These are phyloP conservation scores for Argopecten irradians DNA, from an alignment of 1,140 invertebrate genomes.

Conservation along the genomic window DNA sequence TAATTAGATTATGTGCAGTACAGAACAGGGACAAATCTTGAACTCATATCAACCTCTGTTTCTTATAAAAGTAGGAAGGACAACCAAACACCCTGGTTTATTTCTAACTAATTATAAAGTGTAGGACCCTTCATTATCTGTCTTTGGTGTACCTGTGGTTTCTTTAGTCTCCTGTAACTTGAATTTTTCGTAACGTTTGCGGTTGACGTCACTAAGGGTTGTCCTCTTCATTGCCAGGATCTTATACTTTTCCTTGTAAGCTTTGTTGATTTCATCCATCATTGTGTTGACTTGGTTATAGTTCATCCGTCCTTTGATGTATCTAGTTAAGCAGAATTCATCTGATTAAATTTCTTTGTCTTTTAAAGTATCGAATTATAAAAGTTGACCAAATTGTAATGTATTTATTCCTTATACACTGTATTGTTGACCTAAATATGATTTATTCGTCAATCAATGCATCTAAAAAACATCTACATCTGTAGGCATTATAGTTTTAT, in stretches of 20 bases:
- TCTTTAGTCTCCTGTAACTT: slow-evolving; percentile 70
- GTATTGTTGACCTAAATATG: no score
- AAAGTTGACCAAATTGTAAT: no score
- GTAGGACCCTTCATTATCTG: neutral
- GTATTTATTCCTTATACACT: no score
- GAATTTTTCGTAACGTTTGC: slow-evolving; percentile 64
- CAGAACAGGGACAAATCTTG: neutral
- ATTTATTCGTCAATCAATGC: no score
- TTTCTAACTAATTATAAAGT: no score
- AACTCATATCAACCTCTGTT: neutral
- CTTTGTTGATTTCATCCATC: slow-evolving; percentile 70
- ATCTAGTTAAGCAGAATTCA: slow-evolving; percentile 62
- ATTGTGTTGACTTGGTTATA: slow-evolving; percentile 68
- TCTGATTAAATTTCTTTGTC: no score
- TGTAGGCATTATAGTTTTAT: no score
- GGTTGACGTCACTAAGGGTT: slow-evolving; percentile 63
- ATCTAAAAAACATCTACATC: no score
- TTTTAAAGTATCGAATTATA: no score
- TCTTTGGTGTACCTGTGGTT: slow-evolving; percentile 63
- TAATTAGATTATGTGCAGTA: neutral
- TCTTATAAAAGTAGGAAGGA: no score
- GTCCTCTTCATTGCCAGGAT: slow-evolving; percentile 65
- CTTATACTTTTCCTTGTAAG: slow-evolving; percentile 70
- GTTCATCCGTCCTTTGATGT: slow-evolving; percentile 72
- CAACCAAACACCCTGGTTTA: no score